A percentile compares a stretch with the other conserved stretches of the same genome.
phyloP scores from a whole-genome alignment of 2,113 vertebrate species.

The Sapajus apella region DNA sequence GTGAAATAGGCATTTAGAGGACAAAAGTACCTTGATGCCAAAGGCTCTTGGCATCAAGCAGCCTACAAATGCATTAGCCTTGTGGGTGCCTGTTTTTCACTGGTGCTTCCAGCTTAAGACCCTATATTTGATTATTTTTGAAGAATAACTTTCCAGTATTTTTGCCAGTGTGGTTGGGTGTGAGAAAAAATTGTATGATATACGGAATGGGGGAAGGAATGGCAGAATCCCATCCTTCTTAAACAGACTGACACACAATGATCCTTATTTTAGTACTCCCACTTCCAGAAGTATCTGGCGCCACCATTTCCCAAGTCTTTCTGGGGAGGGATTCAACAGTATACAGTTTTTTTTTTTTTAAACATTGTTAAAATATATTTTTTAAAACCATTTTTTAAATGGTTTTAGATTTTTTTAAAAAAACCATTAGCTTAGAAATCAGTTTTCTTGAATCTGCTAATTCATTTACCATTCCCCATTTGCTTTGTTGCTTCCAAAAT shows the following conservation, averaged over 20 bases:
- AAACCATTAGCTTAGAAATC: not conserved
- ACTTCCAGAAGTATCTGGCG: not conserved
- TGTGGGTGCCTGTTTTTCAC: not conserved
- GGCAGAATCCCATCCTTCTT: not conserved
- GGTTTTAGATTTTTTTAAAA: not conserved
- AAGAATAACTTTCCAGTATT: not conserved
- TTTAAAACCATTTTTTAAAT: too few species aligned
- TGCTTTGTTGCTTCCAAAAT: not conserved
- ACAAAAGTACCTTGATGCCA: not conserved
- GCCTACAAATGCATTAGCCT: not conserved
- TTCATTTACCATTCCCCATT: not conserved
- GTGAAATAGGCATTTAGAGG: slow-evolving; percentile 9
- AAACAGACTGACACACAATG: not conserved
- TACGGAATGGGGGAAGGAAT: not conserved
- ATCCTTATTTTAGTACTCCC: not conserved
- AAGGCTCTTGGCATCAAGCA: not conserved
- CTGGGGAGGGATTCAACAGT: not conserved
- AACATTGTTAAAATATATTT: not conserved
- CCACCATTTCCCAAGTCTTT: not conserved
- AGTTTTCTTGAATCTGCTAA: slow-evolving; percentile 10
- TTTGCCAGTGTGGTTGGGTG: not conserved
- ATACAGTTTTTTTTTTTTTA: not conserved
- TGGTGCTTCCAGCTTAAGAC: not conserved
- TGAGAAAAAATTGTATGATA: not conserved
- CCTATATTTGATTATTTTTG: not conserved